These are phyloP conservation scores for Psittacus erithacus DNA, from an alignment of 2,113 vertebrate genomes.

Conservation along the genomic window DNA sequence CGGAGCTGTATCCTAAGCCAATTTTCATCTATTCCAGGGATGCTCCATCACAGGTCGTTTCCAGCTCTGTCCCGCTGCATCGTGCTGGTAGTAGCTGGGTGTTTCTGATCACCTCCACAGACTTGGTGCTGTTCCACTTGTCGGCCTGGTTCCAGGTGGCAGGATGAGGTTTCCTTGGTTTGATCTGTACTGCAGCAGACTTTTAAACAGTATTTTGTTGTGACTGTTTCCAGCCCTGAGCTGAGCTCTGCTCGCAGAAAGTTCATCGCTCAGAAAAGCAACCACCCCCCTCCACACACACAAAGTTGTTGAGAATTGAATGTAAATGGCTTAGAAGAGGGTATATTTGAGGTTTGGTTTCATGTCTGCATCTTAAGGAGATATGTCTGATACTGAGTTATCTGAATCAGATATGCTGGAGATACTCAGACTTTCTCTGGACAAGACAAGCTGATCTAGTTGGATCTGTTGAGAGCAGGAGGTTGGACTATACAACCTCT, in stretches of 20 bases:
- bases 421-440: background rate
- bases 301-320: background rate
- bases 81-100: background rate
- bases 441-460: background rate
- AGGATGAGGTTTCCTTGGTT: constrained; percentile 33
- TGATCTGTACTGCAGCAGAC: background rate
- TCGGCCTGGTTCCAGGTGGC: constrained; percentile 43
- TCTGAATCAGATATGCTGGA: background rate
- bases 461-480: background rate
- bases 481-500: background rate
- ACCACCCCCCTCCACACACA: background rate
- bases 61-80: background rate
- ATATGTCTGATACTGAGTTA: background rate
- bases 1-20: background rate
- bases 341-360: background rate
- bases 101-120: constrained; percentile 38
- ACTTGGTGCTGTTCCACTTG: constrained; percentile 23
- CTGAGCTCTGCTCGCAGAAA: background rate
- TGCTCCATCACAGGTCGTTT: background rate
- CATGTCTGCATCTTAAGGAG: background rate
- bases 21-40: background rate
- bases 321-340: background rate
- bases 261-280: background rate
- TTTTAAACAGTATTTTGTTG: background rate
- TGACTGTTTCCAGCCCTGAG: background rate